phyloP scores from a whole-genome alignment of 2,113 vertebrate genomes.

The Picathartes gymnocephalus region DNA sequence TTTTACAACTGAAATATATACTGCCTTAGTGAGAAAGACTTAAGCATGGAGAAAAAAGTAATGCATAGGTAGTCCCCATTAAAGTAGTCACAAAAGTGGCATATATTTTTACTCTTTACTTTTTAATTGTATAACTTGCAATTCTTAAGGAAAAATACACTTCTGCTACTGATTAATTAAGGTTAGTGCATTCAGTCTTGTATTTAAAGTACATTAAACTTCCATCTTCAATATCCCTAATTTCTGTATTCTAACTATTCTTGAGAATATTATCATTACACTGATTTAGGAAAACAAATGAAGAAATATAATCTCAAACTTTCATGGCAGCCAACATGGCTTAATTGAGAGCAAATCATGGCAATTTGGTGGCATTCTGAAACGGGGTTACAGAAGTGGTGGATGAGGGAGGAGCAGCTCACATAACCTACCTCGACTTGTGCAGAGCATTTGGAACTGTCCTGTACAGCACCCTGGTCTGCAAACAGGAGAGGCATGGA shows the following conservation, averaged over 20 bases:
- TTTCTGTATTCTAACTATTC: background rate
- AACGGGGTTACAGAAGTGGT: rapidly evolving
- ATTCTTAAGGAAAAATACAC: background rate
- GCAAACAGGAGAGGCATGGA: background rate
- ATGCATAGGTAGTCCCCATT: background rate
- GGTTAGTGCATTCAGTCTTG: background rate
- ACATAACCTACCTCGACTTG: background rate
- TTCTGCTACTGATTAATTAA: constrained; percentile 1
- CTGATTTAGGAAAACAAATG: background rate
- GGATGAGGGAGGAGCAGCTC: background rate
- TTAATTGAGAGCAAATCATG: background rate
- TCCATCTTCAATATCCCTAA: background rate
- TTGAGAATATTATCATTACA: background rate
- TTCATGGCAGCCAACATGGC: background rate
- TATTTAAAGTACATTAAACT: background rate
- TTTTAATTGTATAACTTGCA: background rate
- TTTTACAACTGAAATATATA: constrained; percentile 20
- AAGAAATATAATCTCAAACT: background rate
- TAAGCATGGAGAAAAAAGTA: background rate
- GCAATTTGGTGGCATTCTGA: too few relatives aligned
- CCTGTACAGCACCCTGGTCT: background rate
- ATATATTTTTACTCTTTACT: constrained; percentile 16
- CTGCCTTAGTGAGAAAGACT: background rate
- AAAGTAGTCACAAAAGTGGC: constrained; percentile 8
- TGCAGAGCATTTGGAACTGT: background rate